These are phyloP conservation scores for Trissolcus japonicus DNA, from an alignment of 2,888 invertebrate genomes.

Conservation along the genomic window DNA sequence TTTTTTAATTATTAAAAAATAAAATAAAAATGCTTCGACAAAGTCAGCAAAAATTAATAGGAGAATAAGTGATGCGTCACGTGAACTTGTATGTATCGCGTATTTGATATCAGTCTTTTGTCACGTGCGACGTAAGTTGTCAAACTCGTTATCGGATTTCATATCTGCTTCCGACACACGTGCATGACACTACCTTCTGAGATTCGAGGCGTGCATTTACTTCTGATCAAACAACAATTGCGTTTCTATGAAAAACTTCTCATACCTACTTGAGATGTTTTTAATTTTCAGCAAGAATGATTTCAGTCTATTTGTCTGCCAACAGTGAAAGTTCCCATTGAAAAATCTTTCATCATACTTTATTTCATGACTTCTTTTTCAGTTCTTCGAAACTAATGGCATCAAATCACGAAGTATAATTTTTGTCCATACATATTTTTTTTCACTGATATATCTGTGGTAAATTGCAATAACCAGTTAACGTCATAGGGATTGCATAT, in stretches of 20 bases:
- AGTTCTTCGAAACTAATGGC: no score
- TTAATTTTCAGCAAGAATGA: no score
- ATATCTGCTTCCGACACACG: slow-evolving; percentile 49
- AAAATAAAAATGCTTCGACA: slow-evolving; percentile 19
- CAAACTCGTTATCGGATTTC: slow-evolving; percentile 48
- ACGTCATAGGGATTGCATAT: no score
- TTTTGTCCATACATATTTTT: no score
- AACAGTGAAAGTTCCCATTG: no score
- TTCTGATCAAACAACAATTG: slow-evolving; percentile 5
- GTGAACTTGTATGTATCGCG: slow-evolving; percentile 34
- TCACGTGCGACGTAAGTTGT: slow-evolving; percentile 55
- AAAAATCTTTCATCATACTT: no score
- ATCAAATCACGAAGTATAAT: no score
- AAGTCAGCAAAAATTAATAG: slow-evolving; percentile 46
- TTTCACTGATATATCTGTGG: no score
- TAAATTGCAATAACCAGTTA: no score
- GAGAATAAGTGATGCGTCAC: slow-evolving; percentile 34
- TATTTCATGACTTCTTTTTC: no score
- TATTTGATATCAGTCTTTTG: slow-evolving; percentile 50
- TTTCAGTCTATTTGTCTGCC: no score
- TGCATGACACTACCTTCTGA: slow-evolving; percentile 38
- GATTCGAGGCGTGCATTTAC: slow-evolving; percentile 20
- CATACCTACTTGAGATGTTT: neutral
- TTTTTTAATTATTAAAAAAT: slow-evolving; percentile 22
- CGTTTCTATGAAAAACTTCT: no score